Evolutionary conservation across 1,140 invertebrate genomes (phyloP).

Genomic region (Drosophila neocordata): DNA sequence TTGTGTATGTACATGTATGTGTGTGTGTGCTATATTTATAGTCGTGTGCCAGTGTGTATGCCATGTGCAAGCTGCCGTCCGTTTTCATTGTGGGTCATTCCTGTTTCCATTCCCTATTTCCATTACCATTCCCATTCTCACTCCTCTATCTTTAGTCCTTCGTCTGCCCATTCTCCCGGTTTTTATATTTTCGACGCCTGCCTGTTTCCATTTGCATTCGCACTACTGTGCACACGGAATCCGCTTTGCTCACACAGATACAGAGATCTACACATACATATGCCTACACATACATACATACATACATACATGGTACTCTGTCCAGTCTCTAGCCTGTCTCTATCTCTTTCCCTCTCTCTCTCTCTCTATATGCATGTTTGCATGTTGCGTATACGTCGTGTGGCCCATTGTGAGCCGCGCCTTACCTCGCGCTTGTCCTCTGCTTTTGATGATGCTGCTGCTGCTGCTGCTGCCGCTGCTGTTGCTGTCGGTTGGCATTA

Average conservation of each 20-base stretch:
- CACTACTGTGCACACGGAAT: conserved; percentile 59
- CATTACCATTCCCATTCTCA: conserved; percentile 21
- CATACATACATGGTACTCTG: conserved; percentile 29
- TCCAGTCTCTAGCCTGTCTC: conserved; percentile 32
- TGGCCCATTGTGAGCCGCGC: conserved; percentile 72
- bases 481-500: conserved; percentile 65
- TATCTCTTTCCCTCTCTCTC: too few species aligned
- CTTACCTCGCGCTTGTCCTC: conserved; percentile 31
- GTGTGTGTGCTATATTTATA: conserved; percentile 62
- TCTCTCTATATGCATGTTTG: conserved; percentile 11
- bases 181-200: conserved; percentile 68
- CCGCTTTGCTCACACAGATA: conserved; percentile 60
- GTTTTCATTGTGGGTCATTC: conserved; percentile 78
- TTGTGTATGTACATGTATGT: conserved; percentile 37
- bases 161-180: conserved; percentile 37
- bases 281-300: conserved; percentile 37
- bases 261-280: conserved; percentile 16
- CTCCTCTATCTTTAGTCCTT: too few species aligned
- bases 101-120: conserved; percentile 48
- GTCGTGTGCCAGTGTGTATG: conserved; percentile 57
- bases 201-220: conserved; percentile 60
- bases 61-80: conserved; percentile 58
- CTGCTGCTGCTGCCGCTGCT: conserved; percentile 33
- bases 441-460: neutral
- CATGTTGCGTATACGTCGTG: conserved; percentile 70